phyloP scores from a whole-genome alignment of 1,140 invertebrate species.

The Cheumatopsyche charites region DNA sequence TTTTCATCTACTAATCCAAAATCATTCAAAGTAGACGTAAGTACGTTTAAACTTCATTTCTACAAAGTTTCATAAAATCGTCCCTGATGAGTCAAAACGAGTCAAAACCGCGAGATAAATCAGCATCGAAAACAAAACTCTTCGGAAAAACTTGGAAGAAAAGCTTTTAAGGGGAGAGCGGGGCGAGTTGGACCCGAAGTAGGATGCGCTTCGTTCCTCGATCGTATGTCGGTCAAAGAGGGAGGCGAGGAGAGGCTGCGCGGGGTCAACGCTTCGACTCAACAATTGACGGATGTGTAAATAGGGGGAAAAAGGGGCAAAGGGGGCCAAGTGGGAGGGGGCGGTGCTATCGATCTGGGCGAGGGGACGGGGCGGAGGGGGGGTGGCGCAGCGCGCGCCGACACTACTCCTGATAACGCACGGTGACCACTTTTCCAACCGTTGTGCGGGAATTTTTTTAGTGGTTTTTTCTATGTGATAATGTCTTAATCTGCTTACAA shows the following conservation, averaged over 20 bases:
- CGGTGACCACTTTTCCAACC: neutral
- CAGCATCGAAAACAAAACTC: too few species aligned
- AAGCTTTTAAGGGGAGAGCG: too few species aligned
- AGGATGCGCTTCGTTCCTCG: neutral
- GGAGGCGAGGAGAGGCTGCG: conserved; percentile 4
- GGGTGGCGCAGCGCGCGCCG: conserved; percentile 16
- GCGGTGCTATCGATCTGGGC: conserved; percentile 31
- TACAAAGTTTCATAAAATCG: too few species aligned
- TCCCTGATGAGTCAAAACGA: too few species aligned
- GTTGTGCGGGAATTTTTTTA: neutral
- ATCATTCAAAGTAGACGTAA: too few species aligned
- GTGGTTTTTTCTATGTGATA: too few species aligned
- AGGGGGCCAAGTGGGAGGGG: neutral
- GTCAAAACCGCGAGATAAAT: too few species aligned
- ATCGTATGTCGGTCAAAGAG: neutral
- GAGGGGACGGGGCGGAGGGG: conserved; percentile 18
- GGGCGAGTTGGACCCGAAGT: neutral
- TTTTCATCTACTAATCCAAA: too few species aligned
- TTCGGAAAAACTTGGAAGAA: too few species aligned
- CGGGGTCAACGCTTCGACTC: conserved; percentile 30
- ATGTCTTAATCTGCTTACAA: too few species aligned
- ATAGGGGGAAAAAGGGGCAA: neutral
- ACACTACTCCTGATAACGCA: neutral
- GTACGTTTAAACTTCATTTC: too few species aligned
- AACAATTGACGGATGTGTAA: conserved; percentile 32